Percentiles rank a stretch among this genome's conserved stretches.
phyloP scores from a whole-genome alignment of 2,888 invertebrate species.

The Noctua janthina region DNA sequence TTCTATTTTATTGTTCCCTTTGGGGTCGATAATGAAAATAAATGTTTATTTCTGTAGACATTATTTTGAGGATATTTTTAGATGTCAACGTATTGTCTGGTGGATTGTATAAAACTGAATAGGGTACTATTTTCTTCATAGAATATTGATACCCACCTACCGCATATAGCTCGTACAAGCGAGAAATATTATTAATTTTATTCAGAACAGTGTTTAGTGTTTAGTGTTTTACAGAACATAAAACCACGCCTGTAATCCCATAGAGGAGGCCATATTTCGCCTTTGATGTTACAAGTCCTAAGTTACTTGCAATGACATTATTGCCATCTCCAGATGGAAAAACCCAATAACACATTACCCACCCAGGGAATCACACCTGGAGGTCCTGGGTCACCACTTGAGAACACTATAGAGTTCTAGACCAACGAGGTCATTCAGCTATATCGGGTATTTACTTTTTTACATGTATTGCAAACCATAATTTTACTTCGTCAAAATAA shows the following conservation, averaged over 20 bases:
- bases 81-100: neutral
- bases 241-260: neutral
- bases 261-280: neutral
- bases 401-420: neutral
- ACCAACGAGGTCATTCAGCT: neutral
- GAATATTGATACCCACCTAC: neutral
- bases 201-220: too few relatives aligned
- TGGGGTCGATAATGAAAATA: neutral
- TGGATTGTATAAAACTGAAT: neutral
- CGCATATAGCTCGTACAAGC: neutral
- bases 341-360: neutral
- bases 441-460: too few relatives aligned
- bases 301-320: neutral
- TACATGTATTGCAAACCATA: neutral
- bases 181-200: too few relatives aligned
- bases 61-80: neutral
- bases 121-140: neutral
- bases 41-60: neutral
- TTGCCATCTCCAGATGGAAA: neutral
- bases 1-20: constrained; percentile 6
- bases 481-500: neutral
- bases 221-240: neutral
- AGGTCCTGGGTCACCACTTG: neutral
- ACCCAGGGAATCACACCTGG: neutral
- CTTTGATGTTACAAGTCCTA: neutral